Percentiles rank a stretch among this genome's conserved stretches.
Evolutionary conservation across 2,797 vertebrate species (phyloP).

Genomic region (Lepidocolaptes lacrymiger): DNA sequence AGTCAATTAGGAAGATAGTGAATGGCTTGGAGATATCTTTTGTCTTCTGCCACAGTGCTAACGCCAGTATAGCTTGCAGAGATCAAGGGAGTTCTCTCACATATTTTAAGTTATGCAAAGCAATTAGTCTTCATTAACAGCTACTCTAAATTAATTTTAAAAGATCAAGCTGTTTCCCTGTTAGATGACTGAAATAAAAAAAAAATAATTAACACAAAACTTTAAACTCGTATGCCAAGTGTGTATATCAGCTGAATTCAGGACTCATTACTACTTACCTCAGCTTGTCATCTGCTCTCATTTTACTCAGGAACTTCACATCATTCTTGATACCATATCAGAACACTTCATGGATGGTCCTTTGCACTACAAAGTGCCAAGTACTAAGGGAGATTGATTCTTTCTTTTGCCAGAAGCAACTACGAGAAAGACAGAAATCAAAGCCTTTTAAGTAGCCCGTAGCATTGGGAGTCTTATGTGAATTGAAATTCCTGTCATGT

Average conservation of each 20-base stretch:
- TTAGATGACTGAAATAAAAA: background rate
- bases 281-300: background rate
- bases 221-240: background rate
- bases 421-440: conserved; percentile 6
- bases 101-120: conserved; percentile 36
- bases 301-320: conserved; percentile 16
- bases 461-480: background rate
- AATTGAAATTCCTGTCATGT: background rate
- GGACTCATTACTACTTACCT: background rate
- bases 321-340: background rate
- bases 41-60: background rate
- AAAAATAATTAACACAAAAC: background rate
- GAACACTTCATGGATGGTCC: background rate
- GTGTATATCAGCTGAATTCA: background rate
- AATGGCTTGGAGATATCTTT: background rate
- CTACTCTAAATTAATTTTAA: conserved; percentile 43
- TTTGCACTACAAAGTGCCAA: background rate
- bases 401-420: background rate
- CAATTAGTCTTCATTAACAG: conserved; percentile 48
- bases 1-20: background rate
- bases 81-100: background rate
- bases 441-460: background rate
- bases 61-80: background rate
- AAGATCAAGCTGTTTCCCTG: conserved; percentile 25
- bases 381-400: background rate